Evolutionary conservation across 2,797 vertebrate genomes (phyloP), one percentile per base, ranked within the genome.

Genomic region (Sphaeramia orbicularis): DNA sequence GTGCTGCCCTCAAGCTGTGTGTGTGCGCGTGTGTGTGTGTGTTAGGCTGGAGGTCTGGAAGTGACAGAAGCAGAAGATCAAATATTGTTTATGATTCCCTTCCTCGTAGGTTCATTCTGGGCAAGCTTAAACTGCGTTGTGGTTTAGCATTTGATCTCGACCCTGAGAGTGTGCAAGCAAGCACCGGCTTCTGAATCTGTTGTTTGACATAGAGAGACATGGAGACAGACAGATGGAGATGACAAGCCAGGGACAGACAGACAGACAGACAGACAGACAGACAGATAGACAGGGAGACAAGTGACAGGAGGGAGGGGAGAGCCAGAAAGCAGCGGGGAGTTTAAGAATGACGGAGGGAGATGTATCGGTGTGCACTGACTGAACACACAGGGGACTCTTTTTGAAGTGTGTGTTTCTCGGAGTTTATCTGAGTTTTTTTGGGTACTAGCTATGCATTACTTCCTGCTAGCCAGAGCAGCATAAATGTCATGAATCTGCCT

Each of bases 1-100:
- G 86, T 81, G 86, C 78, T 87, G 87, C 87, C 89, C 90, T 90
- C 83, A 85, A 92, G 89, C 86, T 86, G 80, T 74, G 86, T 69
- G 78, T 42, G 58, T 19, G 41, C 32, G 36, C 57, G 47, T 40
- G 32, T 70, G 80, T 57, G 47, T 40, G 32, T 70, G 80, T 86
- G 78, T 83, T 80, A 54, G 71, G 83, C 80, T 86, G 83, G 79
- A 87, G 81, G 85, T 91, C 85, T 82, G 80, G 40, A 81, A 89
- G 80, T 80, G 83, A 90, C 85, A 85, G 86, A 86, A 83, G 85
- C 80, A 71, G 51, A 69, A 85, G 83, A 89, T 91, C 82, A 89
- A 88, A 91, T 88, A 85, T 80, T 89, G 80, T 90, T 91, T 88
- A 80, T 85, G 82, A 81, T 89, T 84, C 69, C 71, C 69, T 78